phyloP scores from a whole-genome alignment of 2,113 vertebrate species.

The Anas platyrhynchos region DNA sequence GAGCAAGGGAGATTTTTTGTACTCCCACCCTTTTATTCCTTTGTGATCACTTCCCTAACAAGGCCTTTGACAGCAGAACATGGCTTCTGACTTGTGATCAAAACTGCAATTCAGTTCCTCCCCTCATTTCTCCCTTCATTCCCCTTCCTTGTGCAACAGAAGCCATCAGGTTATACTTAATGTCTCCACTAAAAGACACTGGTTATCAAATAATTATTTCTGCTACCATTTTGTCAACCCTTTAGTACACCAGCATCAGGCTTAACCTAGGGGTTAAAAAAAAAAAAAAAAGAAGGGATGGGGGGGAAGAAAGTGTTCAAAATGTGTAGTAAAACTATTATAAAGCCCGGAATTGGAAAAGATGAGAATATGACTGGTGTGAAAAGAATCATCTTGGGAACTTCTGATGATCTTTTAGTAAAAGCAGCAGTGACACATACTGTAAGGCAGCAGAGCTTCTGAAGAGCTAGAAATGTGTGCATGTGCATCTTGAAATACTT shows the following conservation, averaged over 20 bases:
- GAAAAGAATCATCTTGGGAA: conserved; percentile 20
- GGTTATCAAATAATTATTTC: conserved; percentile 35
- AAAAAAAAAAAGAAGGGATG: background rate
- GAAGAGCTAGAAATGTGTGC: background rate
- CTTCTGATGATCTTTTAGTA: conserved; percentile 32
- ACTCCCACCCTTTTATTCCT: conserved; percentile 1
- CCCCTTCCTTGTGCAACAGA: background rate
- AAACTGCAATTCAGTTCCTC: background rate
- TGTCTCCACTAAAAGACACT: background rate
- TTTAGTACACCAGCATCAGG: background rate
- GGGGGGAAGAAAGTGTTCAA: conserved; percentile 22
- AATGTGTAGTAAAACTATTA: conserved; percentile 47
- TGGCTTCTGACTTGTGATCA: conserved; percentile 26
- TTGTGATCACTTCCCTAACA: conserved; percentile 6
- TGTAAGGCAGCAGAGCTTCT: background rate
- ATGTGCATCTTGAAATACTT: background rate
- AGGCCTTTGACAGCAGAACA: conserved; percentile 34
- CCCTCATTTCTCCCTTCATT: background rate
- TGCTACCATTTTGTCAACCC: conserved; percentile 47
- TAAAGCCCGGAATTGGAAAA: conserved; percentile 12
- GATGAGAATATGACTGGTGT: background rate
- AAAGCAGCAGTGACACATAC: background rate
- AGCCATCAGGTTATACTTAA: background rate
- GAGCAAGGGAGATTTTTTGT: conserved; percentile 5
- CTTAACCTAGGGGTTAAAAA: background rate